Conservation (phyloP, 92 coral and sea anemone genomes). For the Scolanthus callimorphus region DNA sequence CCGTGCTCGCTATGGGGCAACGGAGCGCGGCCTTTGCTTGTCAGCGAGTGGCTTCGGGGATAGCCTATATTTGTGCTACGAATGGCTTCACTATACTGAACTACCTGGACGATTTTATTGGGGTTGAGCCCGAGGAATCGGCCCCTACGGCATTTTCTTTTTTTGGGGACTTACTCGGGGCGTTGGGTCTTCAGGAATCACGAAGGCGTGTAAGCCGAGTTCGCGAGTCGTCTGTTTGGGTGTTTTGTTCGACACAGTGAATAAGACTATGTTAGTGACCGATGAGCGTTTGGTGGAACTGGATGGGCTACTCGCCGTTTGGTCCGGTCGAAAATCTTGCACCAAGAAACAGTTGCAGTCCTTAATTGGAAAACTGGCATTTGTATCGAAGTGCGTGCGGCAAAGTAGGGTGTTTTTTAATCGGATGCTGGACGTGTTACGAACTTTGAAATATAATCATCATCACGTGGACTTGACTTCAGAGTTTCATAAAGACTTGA, state of each 20-base stretch:
- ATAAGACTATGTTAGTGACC: not conserved
- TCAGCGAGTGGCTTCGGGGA: no score
- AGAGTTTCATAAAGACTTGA: not conserved
- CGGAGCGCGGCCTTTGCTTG: no score
- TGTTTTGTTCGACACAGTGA: not conserved
- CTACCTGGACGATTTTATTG: no score
- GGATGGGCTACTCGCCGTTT: not conserved
- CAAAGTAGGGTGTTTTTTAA: not conserved
- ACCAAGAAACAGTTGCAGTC: not conserved
- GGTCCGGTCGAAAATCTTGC: not conserved
- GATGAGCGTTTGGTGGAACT: not conserved
- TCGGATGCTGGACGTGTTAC: not conserved
- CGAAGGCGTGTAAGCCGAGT: not conserved
- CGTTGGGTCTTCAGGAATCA: not conserved
- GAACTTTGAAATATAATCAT: not conserved
- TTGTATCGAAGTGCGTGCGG: not conserved
- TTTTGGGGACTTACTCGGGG: not conserved
- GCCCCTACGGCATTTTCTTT: no score
- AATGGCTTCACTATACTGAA: no score
- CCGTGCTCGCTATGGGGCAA: no score
- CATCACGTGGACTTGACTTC: not conserved
- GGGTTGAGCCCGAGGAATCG: no score
- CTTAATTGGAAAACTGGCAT: not conserved
- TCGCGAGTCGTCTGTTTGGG: not conserved
- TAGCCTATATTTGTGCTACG: no score